Evolutionary conservation across 2,797 vertebrate species (phyloP).

Genomic region (Fringilla coelebs): DNA sequence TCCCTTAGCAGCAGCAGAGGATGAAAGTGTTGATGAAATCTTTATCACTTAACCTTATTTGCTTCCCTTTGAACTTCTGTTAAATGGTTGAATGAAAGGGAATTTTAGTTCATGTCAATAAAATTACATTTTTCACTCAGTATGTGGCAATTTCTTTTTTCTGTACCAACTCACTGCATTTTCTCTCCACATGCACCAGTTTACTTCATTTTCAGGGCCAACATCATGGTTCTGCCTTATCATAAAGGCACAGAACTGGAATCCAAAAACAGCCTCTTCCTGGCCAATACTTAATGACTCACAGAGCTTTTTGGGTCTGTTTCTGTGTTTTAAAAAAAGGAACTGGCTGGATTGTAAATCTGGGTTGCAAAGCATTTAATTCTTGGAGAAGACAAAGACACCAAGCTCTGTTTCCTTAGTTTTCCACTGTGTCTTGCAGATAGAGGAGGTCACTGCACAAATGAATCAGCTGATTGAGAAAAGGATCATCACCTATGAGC

Average conservation of each 20-base stretch:
- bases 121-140: neutral
- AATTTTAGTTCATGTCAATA: neutral
- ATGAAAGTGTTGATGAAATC: neutral
- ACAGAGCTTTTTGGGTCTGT: neutral
- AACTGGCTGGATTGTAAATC: conserved; percentile 7
- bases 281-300: conserved; percentile 26
- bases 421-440: conserved; percentile 76
- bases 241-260: conserved; percentile 40
- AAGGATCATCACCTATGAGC: conserved; percentile 90
- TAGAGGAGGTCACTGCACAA: conserved; percentile 83
- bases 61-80: neutral
- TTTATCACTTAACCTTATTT: neutral
- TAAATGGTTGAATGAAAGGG: neutral
- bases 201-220: conserved; percentile 17
- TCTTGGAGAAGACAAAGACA: conserved; percentile 7
- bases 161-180: neutral
- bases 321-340: neutral
- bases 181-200: neutral
- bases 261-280: conserved; percentile 14
- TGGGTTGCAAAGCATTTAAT: conserved; percentile 10
- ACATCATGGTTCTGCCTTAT: neutral
- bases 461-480: conserved; percentile 93
- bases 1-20: conserved; percentile 21
- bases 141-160: neutral
- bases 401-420: neutral